Evolutionary conservation across 1,140 invertebrate species (phyloP).

Genomic region (Phenacoccus solenopsis): DNA sequence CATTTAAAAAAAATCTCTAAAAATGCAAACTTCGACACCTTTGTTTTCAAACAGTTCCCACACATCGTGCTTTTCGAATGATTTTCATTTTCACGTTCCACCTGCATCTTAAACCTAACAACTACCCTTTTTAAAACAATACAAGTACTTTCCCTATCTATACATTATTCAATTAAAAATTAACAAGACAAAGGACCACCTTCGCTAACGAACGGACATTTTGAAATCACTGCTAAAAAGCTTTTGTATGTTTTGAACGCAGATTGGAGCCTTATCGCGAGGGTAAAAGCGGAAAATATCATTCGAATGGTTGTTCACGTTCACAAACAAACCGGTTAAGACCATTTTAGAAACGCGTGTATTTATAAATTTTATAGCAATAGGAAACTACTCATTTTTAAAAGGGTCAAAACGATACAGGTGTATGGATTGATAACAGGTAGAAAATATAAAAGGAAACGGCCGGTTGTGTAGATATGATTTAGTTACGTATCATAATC

Average conservation of each 20-base stretch:
- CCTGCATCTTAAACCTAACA: not conserved
- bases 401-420: constrained; percentile 4
- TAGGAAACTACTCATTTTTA: constrained; percentile 8
- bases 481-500: constrained; percentile 4
- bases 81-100: not conserved
- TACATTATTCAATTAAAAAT: constrained; percentile 6
- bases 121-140: not conserved
- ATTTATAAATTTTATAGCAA: constrained; percentile 6
- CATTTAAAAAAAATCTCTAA: no score
- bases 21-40: no score
- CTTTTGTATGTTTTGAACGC: constrained; percentile 8
- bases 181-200: not conserved
- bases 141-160: not conserved
- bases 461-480: not conserved
- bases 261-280: not conserved
- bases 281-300: not conserved
- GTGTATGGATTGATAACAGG: constrained; percentile 6
- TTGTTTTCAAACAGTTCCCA: no score
- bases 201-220: not conserved
- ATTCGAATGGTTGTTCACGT: not conserved
- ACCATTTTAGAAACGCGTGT: not conserved
- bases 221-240: not conserved
- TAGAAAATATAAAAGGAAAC: not conserved
- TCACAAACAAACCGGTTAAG: not conserved
- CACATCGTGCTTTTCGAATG: not conserved